Percentiles rank a stretch among this genome's conserved stretches.
Evolutionary conservation across 2,888 invertebrate genomes (phyloP).

Genomic region (Drosophila barbarae): DNA sequence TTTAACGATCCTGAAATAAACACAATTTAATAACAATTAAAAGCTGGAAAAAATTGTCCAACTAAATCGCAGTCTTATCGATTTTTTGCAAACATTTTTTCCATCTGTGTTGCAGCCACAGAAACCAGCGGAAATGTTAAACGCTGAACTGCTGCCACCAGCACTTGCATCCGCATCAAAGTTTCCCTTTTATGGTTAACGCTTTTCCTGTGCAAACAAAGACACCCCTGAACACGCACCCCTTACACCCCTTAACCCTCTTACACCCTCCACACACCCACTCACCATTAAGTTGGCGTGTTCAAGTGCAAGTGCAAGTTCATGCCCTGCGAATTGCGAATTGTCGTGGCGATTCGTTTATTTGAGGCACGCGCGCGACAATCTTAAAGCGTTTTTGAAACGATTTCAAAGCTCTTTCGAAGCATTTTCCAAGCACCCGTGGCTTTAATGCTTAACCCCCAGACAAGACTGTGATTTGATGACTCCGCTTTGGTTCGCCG

Average conservation of each 20-base stretch:
- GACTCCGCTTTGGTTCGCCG: conserved; percentile 28
- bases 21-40: neutral
- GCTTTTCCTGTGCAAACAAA: conserved; percentile 37
- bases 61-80: neutral
- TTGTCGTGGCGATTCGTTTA: conserved; percentile 31
- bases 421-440: conserved; percentile 16
- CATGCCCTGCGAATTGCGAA: conserved; percentile 36
- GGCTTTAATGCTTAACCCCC: conserved; percentile 38
- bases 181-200: conserved; percentile 42
- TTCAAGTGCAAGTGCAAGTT: conserved; percentile 53
- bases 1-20: too few species aligned
- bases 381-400: conserved; percentile 31
- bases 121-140: conserved; percentile 27
- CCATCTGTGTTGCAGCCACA: conserved; percentile 7
- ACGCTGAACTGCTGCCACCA: conserved; percentile 40
- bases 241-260: neutral
- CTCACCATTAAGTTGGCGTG: conserved; percentile 28
- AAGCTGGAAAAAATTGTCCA: too few species aligned
- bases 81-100: neutral
- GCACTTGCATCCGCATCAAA: conserved; percentile 43
- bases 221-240: conserved; percentile 6
- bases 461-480: conserved; percentile 32
- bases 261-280: neutral
- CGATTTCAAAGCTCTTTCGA: neutral
- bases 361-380: conserved; percentile 40